phyloP scores from a whole-genome alignment of 2,113 vertebrate species.

The Canis aureus region DNA sequence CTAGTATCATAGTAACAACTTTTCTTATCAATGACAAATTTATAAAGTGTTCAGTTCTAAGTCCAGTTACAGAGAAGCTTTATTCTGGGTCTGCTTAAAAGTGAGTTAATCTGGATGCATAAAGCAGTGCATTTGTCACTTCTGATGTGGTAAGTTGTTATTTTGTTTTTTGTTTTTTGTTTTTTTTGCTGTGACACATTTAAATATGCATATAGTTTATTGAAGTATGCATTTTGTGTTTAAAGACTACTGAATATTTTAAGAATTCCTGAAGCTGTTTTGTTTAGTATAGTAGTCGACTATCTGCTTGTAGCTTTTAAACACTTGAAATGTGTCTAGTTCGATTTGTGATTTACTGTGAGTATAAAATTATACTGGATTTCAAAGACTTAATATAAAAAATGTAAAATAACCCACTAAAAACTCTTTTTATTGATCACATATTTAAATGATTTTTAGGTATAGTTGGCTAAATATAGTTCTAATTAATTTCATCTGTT shows the following conservation, averaged over 20 bases:
- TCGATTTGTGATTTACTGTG: not conserved
- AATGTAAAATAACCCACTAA: not conserved
- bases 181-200: not conserved
- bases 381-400: constrained; percentile 26
- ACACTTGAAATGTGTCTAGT: not conserved
- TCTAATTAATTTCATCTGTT: constrained; percentile 19
- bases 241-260: not conserved
- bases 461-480: not conserved
- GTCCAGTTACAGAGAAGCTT: not conserved
- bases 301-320: not conserved
- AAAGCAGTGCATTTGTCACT: not conserved
- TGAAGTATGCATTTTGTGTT: not conserved
- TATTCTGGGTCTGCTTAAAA: not conserved
- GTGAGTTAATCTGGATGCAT: not conserved
- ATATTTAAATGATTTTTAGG: constrained; percentile 9
- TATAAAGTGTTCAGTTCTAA: constrained; percentile 8
- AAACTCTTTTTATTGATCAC: not conserved
- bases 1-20: not conserved
- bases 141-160: not conserved
- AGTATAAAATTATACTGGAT: not conserved
- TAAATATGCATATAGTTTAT: not conserved
- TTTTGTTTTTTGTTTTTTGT: not conserved
- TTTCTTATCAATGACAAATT: not conserved
- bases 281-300: not conserved
- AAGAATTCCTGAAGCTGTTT: not conserved